Evolutionary conservation across 1,140 invertebrate species (phyloP), one percentile per base, ranked within the genome.

Genomic region (Sminthurinus signatus): DNA sequence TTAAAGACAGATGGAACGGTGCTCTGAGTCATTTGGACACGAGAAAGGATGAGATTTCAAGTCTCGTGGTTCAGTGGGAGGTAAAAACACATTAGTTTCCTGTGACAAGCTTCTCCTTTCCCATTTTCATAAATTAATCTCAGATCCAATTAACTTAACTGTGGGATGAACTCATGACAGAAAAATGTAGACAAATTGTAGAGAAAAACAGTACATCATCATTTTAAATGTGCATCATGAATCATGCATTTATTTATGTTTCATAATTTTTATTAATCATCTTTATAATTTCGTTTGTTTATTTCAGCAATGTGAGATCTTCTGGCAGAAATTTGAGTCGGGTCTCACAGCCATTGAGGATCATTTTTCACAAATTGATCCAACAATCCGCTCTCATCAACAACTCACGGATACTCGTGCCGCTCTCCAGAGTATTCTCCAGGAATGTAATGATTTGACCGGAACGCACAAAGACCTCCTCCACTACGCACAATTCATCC

Each of bases 31-130:
- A 84, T 73, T 77, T 91, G 73, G 87, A 87, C 65, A 80, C 78
- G 58, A 79, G 85, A 57, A 78, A 82, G 58, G 80, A 86, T 60
- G 78, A 81, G 36, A 75, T 88, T 2, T 81, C 83, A 44, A 80
- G 83, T 48, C 75, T 89, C 57, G 85, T 86, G 1, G 81, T 83
- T 63, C 83, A 86, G 67, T 92, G 90, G 87, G 84, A 90, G 72
- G 82, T 77, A 14, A 17, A 19, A 15, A n/a, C n/a, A n/a, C n/a
- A n/a, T n/a, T n/a, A n/a, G n/a, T n/a, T n/a, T n/a, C n/a, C n/a
- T n/a, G n/a, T n/a, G n/a, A n/a, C n/a, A n/a, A n/a, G n/a, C n/a
- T n/a, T n/a, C n/a, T n/a, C n/a, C n/a, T n/a, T n/a, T n/a, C n/a
- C n/a, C n/a, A n/a, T n/a, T n/a, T 42, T 42, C 39, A 42, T 10